Evolutionary conservation across 2,797 vertebrate genomes (phyloP).

Genomic region (Myripristis murdjan): DNA sequence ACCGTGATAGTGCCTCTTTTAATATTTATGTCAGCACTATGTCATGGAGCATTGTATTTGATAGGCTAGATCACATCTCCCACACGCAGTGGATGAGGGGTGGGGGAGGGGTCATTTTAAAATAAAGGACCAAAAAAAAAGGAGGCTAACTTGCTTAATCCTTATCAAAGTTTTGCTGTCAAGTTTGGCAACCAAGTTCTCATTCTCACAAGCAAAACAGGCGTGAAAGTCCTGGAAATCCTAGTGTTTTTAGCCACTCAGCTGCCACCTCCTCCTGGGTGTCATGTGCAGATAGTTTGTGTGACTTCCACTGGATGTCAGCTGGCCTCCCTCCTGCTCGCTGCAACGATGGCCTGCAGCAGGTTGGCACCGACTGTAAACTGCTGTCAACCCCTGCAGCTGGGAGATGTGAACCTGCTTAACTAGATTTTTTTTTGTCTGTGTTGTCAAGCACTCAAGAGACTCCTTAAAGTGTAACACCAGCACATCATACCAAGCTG

Average conservation of each 20-base stretch:
- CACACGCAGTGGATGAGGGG: background rate
- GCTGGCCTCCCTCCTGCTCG: too few relatives aligned
- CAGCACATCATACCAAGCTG: background rate
- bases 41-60: constrained; percentile 38
- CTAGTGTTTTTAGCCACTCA: too few relatives aligned
- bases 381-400: background rate
- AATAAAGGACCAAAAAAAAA: too few relatives aligned
- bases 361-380: background rate
- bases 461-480: constrained; percentile 7
- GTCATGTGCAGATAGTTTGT: too few relatives aligned
- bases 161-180: too few relatives aligned
- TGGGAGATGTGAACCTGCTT: constrained; percentile 22
- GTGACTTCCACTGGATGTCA: too few relatives aligned
- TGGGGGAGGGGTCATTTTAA: background rate
- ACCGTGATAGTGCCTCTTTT: constrained; percentile 57
- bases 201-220: too few relatives aligned
- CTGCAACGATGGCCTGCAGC: constrained; percentile 7
- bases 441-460: background rate
- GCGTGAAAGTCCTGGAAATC: too few relatives aligned
- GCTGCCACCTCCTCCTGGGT: too few relatives aligned
- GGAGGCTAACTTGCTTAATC: too few relatives aligned
- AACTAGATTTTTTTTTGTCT: background rate
- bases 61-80: constrained; percentile 33
- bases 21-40: constrained; percentile 59
- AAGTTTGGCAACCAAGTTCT: too few relatives aligned